Base-by-base conservation (phyloP, 2,113 vertebrate species). In the Plotosus lineatus region DNA sequence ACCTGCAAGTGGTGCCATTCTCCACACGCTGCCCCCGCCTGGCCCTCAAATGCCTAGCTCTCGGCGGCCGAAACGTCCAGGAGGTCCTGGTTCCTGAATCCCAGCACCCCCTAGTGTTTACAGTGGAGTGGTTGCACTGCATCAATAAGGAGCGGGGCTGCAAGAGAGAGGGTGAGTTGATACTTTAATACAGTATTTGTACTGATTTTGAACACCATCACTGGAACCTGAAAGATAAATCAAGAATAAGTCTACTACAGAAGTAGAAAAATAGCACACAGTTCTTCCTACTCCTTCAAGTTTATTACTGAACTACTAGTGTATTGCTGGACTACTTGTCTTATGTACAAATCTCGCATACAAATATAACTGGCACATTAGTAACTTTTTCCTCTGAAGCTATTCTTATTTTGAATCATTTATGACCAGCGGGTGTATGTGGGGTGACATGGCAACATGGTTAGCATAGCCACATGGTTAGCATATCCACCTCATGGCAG, bases 1-100 rank as follows among this genome's bases (percentile, higher is more conserved):
- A 97, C 90, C 92, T 97, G 60, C 96, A 97, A 89, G 94, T 97
- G 84, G 95, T 96, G 50, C 96, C 96, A 75, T 96, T 95, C 66
- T 94, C 94, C 19, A 95, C 94, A 0, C 94, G 95, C 58, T 93
- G 94, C 77, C 95, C 96, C 9, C 92, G 94, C 1, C 92, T 97
- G 86, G 94, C 95, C 3, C 92, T 97, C 6, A 96, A 96, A 87
- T 97, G 96, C 82, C 86, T 97, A 75, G 95, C 96, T 5, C 91
- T 94, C 0, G 95, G 95, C 40, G 95, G 95, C 0, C 93, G 95
- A 14, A 94, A 93, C 0, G 93, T 96, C 4, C 95, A 97, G 86
- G 95, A 97, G 86, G 88, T 96, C 42, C 90, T 95, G 28, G 94
- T 97, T 58, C 92, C 94, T 0, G 92, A 93, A 83, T 93, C 94